phyloP scores from a whole-genome alignment of 2,888 invertebrate genomes.

The Scelioninae gen. 2 region DNA sequence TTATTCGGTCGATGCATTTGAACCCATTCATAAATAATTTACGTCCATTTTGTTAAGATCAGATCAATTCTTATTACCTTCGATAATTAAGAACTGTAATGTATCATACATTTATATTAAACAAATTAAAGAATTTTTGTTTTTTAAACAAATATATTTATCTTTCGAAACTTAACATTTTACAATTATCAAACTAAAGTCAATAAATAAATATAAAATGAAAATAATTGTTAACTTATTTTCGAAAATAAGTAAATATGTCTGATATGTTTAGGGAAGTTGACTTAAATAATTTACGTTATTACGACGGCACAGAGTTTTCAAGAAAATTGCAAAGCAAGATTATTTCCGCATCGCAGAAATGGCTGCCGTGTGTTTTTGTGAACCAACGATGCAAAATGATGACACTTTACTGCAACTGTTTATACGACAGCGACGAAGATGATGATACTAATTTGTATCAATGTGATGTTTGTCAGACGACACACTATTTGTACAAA shows the following conservation, averaged over 20 bases:
- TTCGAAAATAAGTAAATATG: too few species aligned
- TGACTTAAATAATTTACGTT: too few species aligned
- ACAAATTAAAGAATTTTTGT: too few species aligned
- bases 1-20: slow-evolving; percentile 62
- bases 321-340: not conserved
- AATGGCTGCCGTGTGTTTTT: slow-evolving; percentile 30
- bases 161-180: too few species aligned
- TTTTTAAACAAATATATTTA: too few species aligned
- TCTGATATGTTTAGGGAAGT: too few species aligned
- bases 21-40: slow-evolving; percentile 60
- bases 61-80: not conserved
- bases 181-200: too few species aligned
- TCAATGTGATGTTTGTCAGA: not conserved
- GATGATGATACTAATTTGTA: slow-evolving; percentile 3
- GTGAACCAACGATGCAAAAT: slow-evolving; percentile 38
- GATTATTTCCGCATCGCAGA: slow-evolving; percentile 40
- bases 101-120: too few species aligned
- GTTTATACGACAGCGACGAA: slow-evolving; percentile 1
- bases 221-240: too few species aligned
- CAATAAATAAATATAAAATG: too few species aligned
- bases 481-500: not conserved
- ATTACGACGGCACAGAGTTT: slow-evolving; percentile 35
- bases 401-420: not conserved
- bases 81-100: too few species aligned
- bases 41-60: slow-evolving; percentile 20